Base-by-base conservation (phyloP, 2,797 vertebrate genomes). In the Hoplostethus mediterraneus region DNA sequence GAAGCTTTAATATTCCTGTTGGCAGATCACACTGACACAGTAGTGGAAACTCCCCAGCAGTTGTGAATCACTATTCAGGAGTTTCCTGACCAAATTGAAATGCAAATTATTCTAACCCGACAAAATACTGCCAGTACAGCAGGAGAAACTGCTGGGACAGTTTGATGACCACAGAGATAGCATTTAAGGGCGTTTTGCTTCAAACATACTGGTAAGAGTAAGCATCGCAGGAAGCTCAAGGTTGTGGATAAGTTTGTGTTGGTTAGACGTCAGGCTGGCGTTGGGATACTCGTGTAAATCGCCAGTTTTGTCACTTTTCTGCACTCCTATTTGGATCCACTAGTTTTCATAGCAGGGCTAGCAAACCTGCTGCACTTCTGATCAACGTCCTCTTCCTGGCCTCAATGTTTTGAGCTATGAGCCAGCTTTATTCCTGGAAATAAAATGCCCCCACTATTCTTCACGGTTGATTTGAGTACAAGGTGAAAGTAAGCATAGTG, bases 311-410 rank as follows among this genome's bases (percentile, higher is more conserved):
- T 90, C 85, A 84, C 83, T 75, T 75, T 64, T 85, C 73, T 64
- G 75, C 71, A 76, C 77, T 58, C 76, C 79, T 80, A 79, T 91
- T 68, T 74, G 82, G 80, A 89, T 83, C 86, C 74, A 65, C 74
- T 81, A 80, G 80, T 88, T 83, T 90, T 91, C 85, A 89, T 90
- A 88, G 84, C 71, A 72, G n/a, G 51, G 86, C 80, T 91, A 87
- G 87, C 77, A 83, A 84, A 78, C 87, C 78, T 79, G 74, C 82
- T 78, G 78, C 87, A 82, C 86, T 83, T 72, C 73, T 73, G 82
- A 85, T 90, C 80, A 31, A 61, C 79, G 79, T 76, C 82, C 81
- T 74, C 75, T 75, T 77, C 84, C 70, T 62, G 21, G 79, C 60
- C 79, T 79, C 66, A 42, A 63, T 47, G 67, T 75, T 86, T 77